Base-by-base conservation (phyloP, 1,140 invertebrate species). In the Caenorhabditis remanei region DNA sequence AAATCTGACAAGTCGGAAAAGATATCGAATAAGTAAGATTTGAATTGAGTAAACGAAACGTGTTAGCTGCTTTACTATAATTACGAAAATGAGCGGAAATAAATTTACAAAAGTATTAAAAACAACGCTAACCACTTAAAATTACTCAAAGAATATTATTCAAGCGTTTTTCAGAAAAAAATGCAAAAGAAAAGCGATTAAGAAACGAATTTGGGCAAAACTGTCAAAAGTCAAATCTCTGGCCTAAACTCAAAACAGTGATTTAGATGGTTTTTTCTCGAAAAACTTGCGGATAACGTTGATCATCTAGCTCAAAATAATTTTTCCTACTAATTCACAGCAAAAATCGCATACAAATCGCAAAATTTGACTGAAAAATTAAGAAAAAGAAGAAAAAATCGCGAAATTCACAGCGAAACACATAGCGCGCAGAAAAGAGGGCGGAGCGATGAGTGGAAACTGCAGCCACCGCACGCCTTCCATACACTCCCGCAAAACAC, bases 401-500 rank as follows among this genome's bases (percentile, higher is more conserved):
- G 40, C 11, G 11, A 46, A 71, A n/a, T 71, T 48, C 24, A 2
- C 67, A 5, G 46, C 11, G 19, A 71, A 46, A 7, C 16, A 9
- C 14, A 19, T 41, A 40, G 24, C 16, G 63, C 63, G 40, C 63
- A 32, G 32, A 67, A 67, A 67, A 67, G 43, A 11, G 67, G 67
- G 67, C 67, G 67, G 21, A 32, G 43, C 67, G 7, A 46, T 4
- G 8, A 58, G 14, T 58, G 56, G 16, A 43, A 19, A 19, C 16
- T 19, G 67, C 67, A 46, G 24, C 7, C 24, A 1, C 7, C 21
- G 63, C 67, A 46, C 43, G 41, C 41, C 46, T 71, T 19, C 46
- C 13, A 11, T 71, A 71, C 67, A 71, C 67, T 71, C 24, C 67
- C 4, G 13, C 16, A 46, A 43, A 71, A 43, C 41, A 71, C 67